phyloP scores from a whole-genome alignment of 2,113 vertebrate species.

The Corythaixoides concolor region DNA sequence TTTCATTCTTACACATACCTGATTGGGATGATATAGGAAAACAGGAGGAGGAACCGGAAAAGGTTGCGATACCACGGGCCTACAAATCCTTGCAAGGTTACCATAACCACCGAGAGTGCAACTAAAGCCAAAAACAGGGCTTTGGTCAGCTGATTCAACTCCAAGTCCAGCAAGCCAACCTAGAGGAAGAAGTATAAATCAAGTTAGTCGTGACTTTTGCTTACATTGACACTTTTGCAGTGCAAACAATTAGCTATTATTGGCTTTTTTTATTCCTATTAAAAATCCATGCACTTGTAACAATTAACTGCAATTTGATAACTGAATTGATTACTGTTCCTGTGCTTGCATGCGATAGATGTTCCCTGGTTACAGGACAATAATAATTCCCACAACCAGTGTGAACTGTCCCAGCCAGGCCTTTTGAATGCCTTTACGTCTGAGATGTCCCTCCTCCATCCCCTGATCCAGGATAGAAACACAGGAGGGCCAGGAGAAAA shows the following conservation, averaged over 20 bases:
- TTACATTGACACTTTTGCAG: background rate
- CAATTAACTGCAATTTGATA: background rate
- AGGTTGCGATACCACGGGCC: constrained; percentile 95
- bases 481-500: background rate
- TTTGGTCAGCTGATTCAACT: constrained; percentile 95
- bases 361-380: background rate
- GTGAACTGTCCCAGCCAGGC: background rate
- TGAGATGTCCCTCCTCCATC: background rate
- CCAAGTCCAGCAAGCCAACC: constrained; percentile 93
- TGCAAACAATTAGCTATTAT: background rate
- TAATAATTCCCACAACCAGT: background rate
- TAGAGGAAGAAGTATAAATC: constrained; percentile 53
- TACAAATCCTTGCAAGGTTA: constrained; percentile 93
- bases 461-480: background rate
- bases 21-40: constrained; percentile 99
- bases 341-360: background rate
- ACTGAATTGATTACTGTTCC: background rate
- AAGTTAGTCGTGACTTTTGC: background rate
- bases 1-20: constrained; percentile 80
- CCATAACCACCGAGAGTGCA: constrained; percentile 91
- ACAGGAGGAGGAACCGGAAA: constrained; percentile 93
- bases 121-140: constrained; percentile 94
- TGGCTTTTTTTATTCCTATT: background rate
- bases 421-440: background rate
- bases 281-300: background rate